Evolutionary conservation across 1,140 invertebrate genomes (phyloP), one percentile per base, ranked within the genome.

Genomic region (Ooceraea biroi): DNA sequence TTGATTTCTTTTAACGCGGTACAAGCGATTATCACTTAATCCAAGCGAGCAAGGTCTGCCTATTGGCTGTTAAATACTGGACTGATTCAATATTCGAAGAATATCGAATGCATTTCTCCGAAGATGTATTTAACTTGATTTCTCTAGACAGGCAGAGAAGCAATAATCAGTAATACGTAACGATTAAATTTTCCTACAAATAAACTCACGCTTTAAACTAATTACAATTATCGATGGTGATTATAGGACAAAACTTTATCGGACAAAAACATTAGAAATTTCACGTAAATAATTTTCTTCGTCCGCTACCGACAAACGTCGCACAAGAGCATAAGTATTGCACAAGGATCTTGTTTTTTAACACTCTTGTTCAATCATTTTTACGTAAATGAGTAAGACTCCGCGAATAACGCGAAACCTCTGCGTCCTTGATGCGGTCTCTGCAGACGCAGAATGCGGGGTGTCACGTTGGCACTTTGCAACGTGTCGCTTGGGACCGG

Each of bases 241-340:
- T 78, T 68, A 66, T n/a, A n/a, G n/a, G n/a, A n/a, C 3, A 10
- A 7, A 68, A n/a, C 1, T 22, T 48, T 63, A 36, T 52, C 4
- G 27, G 8, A 36, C 50, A 76, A 65, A 36, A 50, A 63, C 63
- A 30, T 73, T 27, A 36, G 30, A 77, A 36, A 63, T 0, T 36
- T 61, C 22, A 65, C 7, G 11, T 2, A 76, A 3, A n/a, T 36
- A 10, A 3, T 65, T 65, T 55, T 76, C 19, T 52, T 76, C 25
- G n/a, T 5, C 17, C 7, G 41, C 50, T 78, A 22, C 11, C 30
- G n/a, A 55, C 17, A 30, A 8, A 14, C 41, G 11, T 1, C 63
- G 50, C 76, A 78, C 76, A 78, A 78, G 12, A 30, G 27, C 30
- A 57, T 44, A 4, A 78, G 68, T 69, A 78, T 68, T 36, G 61